Base-by-base conservation (phyloP, 2,888 invertebrate species). In the Cosmia pyralina region DNA sequence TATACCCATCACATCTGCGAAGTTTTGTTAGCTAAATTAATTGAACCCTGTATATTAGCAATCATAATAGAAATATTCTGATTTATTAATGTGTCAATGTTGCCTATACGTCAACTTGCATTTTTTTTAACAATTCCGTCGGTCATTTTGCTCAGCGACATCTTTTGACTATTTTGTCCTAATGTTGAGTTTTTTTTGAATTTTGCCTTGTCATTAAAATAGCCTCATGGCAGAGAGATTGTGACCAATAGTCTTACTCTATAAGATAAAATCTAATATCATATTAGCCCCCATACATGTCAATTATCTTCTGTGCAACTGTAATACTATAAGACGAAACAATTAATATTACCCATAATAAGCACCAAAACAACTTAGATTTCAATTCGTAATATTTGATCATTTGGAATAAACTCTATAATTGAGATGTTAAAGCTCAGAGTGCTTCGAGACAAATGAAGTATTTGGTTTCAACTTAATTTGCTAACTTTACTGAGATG, bases 391-490 rank as follows among this genome's bases (percentile, higher is more conserved):
- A 52, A 69, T 62, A 63, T 53, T 44, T 67, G 19, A 53, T 34
- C 2, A 22, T 48, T 68, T 28, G 8, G 57, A 78, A 66, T 53
- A 28, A 70, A 57, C 28, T 10, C 11, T 34, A 28, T 10, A 22
- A 15, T 28, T 67, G 28, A 63, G n/a, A 58, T 19, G n/a, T 38
- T 60, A 11, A 60, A 48, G 41, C 57, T 60, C 11, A 22, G 19
- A 76, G 15, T 57, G 48, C 13, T 65, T 67, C n/a, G 19, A 74
- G 62, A 68, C 53, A 71, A 65, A 55, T 46, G 1, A 74, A 71
- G 50, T 81, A 79, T 81, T 85, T 84, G 77, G 84, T 79, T 64
- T 73, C 59, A 78, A 73, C 84, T 78, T 78, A 80, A 38, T 22
- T 57, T 59, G 63, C 74, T 74, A 79, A 34, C 10, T 75, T 65